phyloP scores from a whole-genome alignment of 2,888 invertebrate genomes.

The Monopis laevigella region DNA sequence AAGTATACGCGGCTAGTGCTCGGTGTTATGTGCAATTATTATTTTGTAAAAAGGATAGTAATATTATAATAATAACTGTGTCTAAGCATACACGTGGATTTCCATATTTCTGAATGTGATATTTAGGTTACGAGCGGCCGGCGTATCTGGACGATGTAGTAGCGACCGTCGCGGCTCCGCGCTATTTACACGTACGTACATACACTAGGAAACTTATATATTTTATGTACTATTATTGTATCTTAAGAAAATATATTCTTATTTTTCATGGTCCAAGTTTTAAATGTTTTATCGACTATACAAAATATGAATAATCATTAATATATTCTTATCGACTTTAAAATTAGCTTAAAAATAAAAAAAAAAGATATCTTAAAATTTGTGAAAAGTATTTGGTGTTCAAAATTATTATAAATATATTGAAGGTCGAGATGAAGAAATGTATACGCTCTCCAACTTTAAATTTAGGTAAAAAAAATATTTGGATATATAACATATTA shows the following conservation, averaged over 20 bases:
- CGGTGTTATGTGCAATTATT: slow-evolving; percentile 68
- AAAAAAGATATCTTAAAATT: slow-evolving; percentile 55
- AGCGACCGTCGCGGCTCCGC: slow-evolving; percentile 11
- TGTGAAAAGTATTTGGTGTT: slow-evolving; percentile 63
- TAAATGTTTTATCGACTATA: slow-evolving; percentile 69
- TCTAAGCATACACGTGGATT: slow-evolving; percentile 66
- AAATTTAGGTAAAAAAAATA: slow-evolving; percentile 56
- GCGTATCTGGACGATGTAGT: slow-evolving; percentile 16
- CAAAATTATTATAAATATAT: slow-evolving; percentile 42
- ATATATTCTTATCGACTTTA: slow-evolving; percentile 65
- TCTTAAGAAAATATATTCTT: slow-evolving; percentile 67
- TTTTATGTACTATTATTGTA: slow-evolving; percentile 67
- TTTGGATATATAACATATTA: slow-evolving; percentile 42
- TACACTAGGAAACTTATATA: slow-evolving; percentile 29
- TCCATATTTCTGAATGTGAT: slow-evolving; percentile 69
- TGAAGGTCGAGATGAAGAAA: slow-evolving; percentile 54
- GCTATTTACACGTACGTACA: background rate
- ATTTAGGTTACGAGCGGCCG: slow-evolving; percentile 60
- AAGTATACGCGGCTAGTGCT: slow-evolving; percentile 39
- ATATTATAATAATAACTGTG: slow-evolving; percentile 36
- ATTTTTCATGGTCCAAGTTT: slow-evolving; percentile 69
- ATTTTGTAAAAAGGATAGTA: slow-evolving; percentile 44
- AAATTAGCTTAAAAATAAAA: slow-evolving; percentile 57
- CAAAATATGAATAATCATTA: slow-evolving; percentile 66
- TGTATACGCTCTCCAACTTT: slow-evolving; percentile 65